Evolutionary conservation across 1,140 invertebrate genomes (phyloP), one percentile per base, ranked within the genome.

Genomic region (Drosophila seguyi): DNA sequence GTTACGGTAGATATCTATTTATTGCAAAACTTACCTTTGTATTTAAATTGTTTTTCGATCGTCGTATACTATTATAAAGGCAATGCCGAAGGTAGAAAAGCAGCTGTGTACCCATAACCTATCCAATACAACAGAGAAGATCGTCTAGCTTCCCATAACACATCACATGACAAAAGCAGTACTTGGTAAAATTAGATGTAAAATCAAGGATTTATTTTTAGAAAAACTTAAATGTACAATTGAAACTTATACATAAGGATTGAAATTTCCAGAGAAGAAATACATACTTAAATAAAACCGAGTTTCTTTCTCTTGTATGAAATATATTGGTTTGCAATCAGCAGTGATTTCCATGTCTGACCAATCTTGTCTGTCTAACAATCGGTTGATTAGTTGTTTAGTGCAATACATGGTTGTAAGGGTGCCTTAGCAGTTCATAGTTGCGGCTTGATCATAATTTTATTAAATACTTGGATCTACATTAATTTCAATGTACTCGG

Each of bases 401-500:
- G 61, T 76, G 69, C 52, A 14, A 58, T 62, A 65, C 58, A 60
- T 62, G 29, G 59, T 50, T 74, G 58, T 47, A 47, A 48, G 22
- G 31, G 53, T 60, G 47, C 52, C 68, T 59, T 59, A 59, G 52
- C 53, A 22, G 29, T 38, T 58, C 59, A 57, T n/a, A 41, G 48
- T 71, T 57, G 29, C 67, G 55, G 42, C 67, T 50, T 72, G 53
- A 34, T 61, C 58, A 71, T 60, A 56, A 63, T 53, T 61, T 79
- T 87, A 79, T 66, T 60, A 87, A 88, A 88, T 85, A 90, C 76
- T 85, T 88, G 73, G 52, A 48, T 68, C 75, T 85, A 84, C 81
- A 85, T 81, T 85, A 75, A 59, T 68, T 58, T 39, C 66, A 75
- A 83, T 79, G 63, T 79, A 88, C 83, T 77, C 71, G 81, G 81